Base-by-base conservation (phyloP, 2,797 vertebrate species). In the Tragelaphus eurycerus region DNA sequence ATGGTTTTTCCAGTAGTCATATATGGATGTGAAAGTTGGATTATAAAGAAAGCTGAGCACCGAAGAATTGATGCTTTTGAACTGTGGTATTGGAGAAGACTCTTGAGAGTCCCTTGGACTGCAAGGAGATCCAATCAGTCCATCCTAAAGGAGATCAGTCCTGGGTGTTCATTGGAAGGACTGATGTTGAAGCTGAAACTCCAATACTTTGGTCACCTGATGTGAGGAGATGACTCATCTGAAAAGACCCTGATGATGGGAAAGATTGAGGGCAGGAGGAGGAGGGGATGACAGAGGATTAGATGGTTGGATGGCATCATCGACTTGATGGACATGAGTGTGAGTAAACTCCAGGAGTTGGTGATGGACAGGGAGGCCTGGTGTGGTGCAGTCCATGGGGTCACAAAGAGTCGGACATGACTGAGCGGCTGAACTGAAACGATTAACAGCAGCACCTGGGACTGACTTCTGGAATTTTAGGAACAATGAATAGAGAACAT, bases 401-500 rank as follows among this genome's bases (percentile, higher is more conserved):
- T 67, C 0, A 0, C 64, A 34, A 34, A 67, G n/a, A 67, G n/a
- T 67, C 0, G 0, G 64, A 67, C 9, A 21, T 2, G 17, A 67
- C 64, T 34, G n/a, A 67, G n/a, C 0, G 2, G 34, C n/a, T 11
- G n/a, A 67, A 67, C 17, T 34, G n/a, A 67, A 67, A 10, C 11
- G n/a, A 76, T 57, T 64, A 83, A 34, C 0, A 86, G 57, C 4
- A 67, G 46, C 11, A 92, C 3, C 19, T 90, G 48, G 27, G 59
- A 19, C 38, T 29, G 71, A 7, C 14, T 83, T 89, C 85, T 86
- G 38, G 55, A 96, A 94, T 93, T 95, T 83, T 48, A 94, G 67
- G 52, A 2, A 89, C 38, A 92, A 21, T 90, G 21, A 79, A 74
- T 27, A 79, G 29, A 57, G 29, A 59, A 81, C 76, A 90, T 76